Percentiles rank a stretch among this genome's conserved stretches.
These are phyloP conservation scores for Cossypha dichroa DNA, from an alignment of 2,797 vertebrate species.

Conservation along the genomic window DNA sequence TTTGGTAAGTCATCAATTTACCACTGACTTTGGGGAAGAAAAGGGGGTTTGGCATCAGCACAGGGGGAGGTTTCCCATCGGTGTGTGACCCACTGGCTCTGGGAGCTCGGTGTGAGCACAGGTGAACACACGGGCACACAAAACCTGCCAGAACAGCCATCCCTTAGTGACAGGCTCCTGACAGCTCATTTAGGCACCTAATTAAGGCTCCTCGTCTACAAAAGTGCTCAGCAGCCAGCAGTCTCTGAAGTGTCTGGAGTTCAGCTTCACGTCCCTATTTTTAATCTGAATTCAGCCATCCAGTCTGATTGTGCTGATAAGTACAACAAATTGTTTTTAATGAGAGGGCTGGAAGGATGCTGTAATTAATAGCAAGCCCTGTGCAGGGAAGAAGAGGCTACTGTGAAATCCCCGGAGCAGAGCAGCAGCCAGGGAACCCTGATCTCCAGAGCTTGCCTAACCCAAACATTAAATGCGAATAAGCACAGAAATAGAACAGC, in stretches of 20 bases:
- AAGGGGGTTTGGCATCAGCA: neutral
- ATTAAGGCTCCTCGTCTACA: neutral
- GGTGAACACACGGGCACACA: neutral
- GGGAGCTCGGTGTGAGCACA: neutral
- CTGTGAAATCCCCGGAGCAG: neutral
- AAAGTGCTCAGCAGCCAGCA: neutral
- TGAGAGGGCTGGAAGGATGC: neutral
- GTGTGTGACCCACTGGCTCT: neutral
- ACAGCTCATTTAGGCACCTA: neutral
- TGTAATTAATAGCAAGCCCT: neutral
- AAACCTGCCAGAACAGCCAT: neutral
- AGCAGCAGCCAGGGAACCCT: accelerated
- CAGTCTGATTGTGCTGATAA: neutral
- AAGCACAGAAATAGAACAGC: neutral
- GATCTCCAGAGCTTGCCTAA: neutral
- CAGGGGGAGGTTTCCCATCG: neutral
- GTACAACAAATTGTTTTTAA: neutral
- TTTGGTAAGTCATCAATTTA: neutral
- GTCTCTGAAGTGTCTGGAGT: neutral
- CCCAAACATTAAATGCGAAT: accelerated
- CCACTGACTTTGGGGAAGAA: accelerated
- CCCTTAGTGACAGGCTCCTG: neutral
- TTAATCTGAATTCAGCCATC: neutral
- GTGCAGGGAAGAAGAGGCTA: neutral
- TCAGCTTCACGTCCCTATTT: neutral